phyloP scores from a whole-genome alignment of 2,797 vertebrate species.

The Acridotheres tristis region DNA sequence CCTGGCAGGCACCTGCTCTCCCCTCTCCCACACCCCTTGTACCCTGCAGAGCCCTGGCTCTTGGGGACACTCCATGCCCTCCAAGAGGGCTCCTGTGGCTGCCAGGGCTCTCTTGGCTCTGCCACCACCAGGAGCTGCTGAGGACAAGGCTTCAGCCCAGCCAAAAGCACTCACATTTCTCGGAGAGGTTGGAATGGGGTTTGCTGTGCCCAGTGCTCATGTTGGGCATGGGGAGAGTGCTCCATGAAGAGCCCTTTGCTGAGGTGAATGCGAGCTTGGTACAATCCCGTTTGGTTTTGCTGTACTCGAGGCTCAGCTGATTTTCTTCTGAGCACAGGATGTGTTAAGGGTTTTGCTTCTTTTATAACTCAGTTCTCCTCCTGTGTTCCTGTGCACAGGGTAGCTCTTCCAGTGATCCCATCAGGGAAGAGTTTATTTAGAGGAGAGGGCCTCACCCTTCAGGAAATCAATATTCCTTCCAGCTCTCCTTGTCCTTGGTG shows the following conservation, averaged over 20 bases:
- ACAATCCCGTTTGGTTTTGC: background rate
- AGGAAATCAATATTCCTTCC: constrained; percentile 57
- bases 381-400: background rate
- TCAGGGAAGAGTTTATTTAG: background rate
- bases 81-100: background rate
- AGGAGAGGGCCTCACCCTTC: background rate
- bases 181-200: background rate
- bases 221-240: background rate
- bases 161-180: background rate
- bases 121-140: background rate
- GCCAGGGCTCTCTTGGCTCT: background rate
- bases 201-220: background rate
- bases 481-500: background rate
- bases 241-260: background rate
- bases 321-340: background rate
- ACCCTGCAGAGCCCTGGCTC: background rate
- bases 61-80: fast-evolving
- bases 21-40: background rate
- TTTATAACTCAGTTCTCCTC: background rate
- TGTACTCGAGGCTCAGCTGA: background rate
- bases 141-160: background rate
- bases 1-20: background rate
- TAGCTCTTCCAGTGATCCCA: background rate
- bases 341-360: background rate
- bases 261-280: fast-evolving